Evolutionary conservation across 35 echinoderm and acorn worm genomes (phyloP).

Genomic region (Eucidaris tribuloides): DNA sequence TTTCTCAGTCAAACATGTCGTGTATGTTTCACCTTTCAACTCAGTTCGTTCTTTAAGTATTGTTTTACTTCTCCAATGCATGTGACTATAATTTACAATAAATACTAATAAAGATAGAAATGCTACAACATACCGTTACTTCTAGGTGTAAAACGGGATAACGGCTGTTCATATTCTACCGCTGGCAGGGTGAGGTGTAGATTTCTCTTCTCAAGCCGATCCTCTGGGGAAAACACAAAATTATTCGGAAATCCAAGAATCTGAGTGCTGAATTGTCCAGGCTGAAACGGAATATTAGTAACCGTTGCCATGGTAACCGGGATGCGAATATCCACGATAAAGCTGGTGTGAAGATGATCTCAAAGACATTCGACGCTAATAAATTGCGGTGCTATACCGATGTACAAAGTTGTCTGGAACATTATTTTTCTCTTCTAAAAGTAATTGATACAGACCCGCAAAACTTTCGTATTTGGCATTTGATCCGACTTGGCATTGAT

Average conservation of each 20-base stretch:
- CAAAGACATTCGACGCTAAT: too few relatives aligned
- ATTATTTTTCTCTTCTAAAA: too few relatives aligned
- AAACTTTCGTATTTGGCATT: too few relatives aligned
- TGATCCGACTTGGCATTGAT: too few relatives aligned
- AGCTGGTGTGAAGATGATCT: too few relatives aligned
- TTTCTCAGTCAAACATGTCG: not conserved
- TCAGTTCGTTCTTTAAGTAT: too few relatives aligned
- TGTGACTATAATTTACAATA: not conserved
- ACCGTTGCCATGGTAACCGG: constrained; percentile 10
- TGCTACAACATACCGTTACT: not conserved
- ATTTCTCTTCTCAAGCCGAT: not conserved
- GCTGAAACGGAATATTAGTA: not conserved
- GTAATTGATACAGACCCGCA: too few relatives aligned
- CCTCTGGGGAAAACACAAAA: not conserved
- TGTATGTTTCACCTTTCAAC: not conserved
- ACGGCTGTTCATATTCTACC: not conserved
- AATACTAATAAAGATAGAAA: not conserved
- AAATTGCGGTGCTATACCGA: too few relatives aligned
- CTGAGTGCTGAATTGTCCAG: not conserved
- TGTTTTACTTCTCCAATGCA: too few relatives aligned
- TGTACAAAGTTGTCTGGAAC: too few relatives aligned
- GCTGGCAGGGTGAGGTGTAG: not conserved
- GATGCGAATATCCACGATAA: too few relatives aligned
- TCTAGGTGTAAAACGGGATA: not conserved
- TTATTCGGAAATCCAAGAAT: not conserved